Conservation (phyloP, 1,140 invertebrate genomes). For the Micrasema minimum region DNA sequence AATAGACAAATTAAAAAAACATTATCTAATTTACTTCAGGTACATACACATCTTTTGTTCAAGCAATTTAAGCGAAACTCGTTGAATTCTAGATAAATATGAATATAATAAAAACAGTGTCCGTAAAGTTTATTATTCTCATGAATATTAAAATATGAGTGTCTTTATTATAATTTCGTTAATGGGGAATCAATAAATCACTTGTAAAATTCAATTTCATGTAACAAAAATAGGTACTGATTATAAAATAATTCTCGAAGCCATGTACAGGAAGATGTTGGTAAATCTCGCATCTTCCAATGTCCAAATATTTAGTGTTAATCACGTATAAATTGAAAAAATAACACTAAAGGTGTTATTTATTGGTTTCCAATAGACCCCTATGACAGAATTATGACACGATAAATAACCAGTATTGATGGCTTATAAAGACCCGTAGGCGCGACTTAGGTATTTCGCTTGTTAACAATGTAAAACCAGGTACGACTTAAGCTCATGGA, state of each 20-base stretch:
- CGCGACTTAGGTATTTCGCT: slow-evolving; percentile 27
- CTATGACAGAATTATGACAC: slow-evolving; percentile 35
- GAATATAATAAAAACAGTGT: no score
- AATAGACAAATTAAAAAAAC: no score
- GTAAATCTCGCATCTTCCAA: background rate
- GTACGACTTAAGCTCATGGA: background rate
- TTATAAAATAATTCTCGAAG: background rate
- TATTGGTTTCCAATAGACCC: slow-evolving; percentile 7
- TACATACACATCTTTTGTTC: no score
- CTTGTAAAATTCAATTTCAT: background rate
- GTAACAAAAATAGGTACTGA: background rate
- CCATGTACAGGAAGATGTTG: background rate
- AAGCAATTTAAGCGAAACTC: no score
- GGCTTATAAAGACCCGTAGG: slow-evolving; percentile 21
- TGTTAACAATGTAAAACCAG: slow-evolving; percentile 26
- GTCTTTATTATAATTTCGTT: no score
- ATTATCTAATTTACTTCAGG: no score
- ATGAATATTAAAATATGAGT: no score
- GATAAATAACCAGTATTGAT: slow-evolving; percentile 32
- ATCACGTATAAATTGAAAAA: slow-evolving; percentile 12
- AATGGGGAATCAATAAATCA: background rate
- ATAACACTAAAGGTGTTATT: background rate
- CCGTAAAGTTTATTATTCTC: no score
- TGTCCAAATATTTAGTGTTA: slow-evolving; percentile 22
- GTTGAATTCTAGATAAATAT: no score